These are phyloP conservation scores for Arenicola marina DNA, from an alignment of 2,888 invertebrate species.

Conservation along the genomic window DNA sequence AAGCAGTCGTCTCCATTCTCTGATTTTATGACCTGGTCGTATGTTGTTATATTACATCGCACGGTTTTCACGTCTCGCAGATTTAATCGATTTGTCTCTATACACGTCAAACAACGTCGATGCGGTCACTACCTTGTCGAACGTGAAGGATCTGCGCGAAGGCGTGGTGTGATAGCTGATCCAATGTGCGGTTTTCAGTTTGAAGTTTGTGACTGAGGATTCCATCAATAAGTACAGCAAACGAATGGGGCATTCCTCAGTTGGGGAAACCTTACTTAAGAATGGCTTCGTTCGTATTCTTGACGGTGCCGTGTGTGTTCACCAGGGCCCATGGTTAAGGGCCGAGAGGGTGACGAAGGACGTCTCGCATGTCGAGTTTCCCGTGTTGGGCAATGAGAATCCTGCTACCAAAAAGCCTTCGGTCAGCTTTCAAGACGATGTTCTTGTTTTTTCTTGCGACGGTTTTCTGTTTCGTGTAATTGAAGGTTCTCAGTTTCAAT, in stretches of 20 bases:
- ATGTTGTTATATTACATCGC: background rate
- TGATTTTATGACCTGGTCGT: background rate
- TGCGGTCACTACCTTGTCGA: slow-evolving; percentile 3
- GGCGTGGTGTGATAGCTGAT: slow-evolving; percentile 11
- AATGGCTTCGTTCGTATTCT: slow-evolving; percentile 18
- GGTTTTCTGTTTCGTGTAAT: background rate
- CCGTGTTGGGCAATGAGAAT: slow-evolving; percentile 18
- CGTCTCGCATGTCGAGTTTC: slow-evolving; percentile 18
- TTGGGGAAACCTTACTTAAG: slow-evolving; percentile 7
- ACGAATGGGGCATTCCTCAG: slow-evolving; percentile 16
- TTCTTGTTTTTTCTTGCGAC: background rate
- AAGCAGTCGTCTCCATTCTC: slow-evolving; percentile 1
- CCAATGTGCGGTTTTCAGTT: slow-evolving; percentile 11
- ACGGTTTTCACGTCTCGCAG: slow-evolving; percentile 5
- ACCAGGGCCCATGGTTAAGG: slow-evolving; percentile 20
- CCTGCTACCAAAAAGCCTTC: slow-evolving; percentile 16
- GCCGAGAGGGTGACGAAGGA: slow-evolving; percentile 11
- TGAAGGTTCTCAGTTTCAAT: slow-evolving; percentile 2
- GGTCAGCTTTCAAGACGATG: slow-evolving; percentile 13
- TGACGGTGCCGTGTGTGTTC: slow-evolving; percentile 20
- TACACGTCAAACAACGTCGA: slow-evolving; percentile 21
- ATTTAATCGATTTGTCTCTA: slow-evolving; percentile 8
- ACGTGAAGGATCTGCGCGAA: slow-evolving; percentile 1
- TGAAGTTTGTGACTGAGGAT: slow-evolving; percentile 14
- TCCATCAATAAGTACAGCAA: slow-evolving; percentile 16